Percentiles rank a stretch among this genome's conserved stretches.
Conservation (phyloP, 2,113 vertebrate species). For the Elaphurus davidianus region DNA sequence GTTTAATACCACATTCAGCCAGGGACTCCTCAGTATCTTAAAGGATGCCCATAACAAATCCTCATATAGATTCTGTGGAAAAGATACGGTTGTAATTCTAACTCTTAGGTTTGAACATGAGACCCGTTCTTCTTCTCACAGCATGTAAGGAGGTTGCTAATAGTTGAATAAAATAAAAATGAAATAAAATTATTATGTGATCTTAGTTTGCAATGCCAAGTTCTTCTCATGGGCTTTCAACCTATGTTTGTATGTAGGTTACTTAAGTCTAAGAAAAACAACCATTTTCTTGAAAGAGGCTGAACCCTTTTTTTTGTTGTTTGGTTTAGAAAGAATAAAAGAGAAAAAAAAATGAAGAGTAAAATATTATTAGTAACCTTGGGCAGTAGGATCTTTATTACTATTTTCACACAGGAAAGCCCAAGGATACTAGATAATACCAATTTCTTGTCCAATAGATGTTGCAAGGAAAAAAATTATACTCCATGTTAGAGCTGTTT, state of each 20-base stretch:
- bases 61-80: background rate
- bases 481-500: background rate
- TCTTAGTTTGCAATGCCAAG: background rate
- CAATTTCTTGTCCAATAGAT: background rate
- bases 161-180: background rate
- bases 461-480: background rate
- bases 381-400: background rate
- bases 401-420: background rate
- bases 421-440: background rate
- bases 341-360: background rate
- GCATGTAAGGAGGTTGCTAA: background rate
- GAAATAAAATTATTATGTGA: background rate
- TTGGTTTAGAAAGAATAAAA: background rate
- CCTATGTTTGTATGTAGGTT: background rate
- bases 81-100: background rate
- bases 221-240: background rate
- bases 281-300: background rate
- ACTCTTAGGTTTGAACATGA: background rate
- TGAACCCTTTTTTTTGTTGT: background rate
- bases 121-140: background rate
- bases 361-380: background rate
- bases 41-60: background rate
- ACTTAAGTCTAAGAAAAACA: background rate
- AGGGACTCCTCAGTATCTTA: background rate
- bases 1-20: background rate